phyloP scores from a whole-genome alignment of 2,113 vertebrate species.

The Thamnophis sirtalis region DNA sequence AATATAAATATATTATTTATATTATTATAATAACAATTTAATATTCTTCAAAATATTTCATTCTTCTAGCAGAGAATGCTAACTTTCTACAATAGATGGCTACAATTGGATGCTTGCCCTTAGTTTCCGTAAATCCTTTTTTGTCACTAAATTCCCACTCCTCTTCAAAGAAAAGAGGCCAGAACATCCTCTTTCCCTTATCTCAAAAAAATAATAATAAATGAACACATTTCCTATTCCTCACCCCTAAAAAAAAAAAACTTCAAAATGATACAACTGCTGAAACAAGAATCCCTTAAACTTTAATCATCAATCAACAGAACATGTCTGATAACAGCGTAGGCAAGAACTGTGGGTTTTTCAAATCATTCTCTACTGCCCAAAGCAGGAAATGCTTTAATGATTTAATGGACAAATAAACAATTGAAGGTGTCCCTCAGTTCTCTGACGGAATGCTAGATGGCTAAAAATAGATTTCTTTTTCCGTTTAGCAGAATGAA shows the following conservation, averaged over 20 bases:
- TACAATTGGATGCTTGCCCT: background rate
- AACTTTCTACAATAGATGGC: no score
- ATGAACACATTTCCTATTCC: background rate
- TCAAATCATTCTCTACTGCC: background rate
- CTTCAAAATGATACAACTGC: background rate
- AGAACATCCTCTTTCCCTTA: background rate
- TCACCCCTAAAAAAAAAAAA: background rate
- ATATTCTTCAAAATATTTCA: no score
- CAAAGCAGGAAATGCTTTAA: conserved; percentile 16
- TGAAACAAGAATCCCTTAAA: background rate
- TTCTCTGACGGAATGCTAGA: background rate
- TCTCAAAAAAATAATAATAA: background rate
- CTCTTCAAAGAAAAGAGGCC: background rate
- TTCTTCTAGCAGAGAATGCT: no score
- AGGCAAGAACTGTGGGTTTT: background rate
- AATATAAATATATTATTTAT: no score
- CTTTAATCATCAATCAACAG: background rate
- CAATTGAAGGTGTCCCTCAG: background rate
- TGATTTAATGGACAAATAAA: conserved; percentile 1
- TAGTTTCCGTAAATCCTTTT: background rate
- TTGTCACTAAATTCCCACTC: background rate
- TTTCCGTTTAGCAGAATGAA: background rate
- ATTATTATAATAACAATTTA: no score
- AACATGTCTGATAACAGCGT: background rate
- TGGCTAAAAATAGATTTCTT: conserved; percentile 17